Base-by-base conservation (phyloP, 2,797 vertebrate genomes). In the Toxotes lorentzi region DNA sequence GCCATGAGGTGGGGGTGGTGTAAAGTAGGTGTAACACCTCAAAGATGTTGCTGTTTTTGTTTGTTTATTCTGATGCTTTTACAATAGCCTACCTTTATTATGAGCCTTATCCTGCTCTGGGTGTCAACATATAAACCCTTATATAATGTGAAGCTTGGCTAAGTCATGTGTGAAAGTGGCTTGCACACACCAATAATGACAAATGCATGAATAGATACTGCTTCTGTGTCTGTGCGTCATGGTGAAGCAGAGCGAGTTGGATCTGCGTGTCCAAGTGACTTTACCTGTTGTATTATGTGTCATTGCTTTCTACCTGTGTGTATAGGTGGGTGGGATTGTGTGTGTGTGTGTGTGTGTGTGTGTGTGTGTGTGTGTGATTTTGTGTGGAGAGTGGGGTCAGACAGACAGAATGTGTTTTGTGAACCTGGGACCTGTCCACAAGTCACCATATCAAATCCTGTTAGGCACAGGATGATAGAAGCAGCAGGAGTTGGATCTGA, bases 381-480 rank as follows among this genome's bases (percentile, higher is more conserved):
- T 24, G 43, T 38, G 38, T 6, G 13, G 35, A 43, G 61, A 34
- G 9, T 7, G n/a, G 54, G 85, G 82, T 88, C 86, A 86, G 78
- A 76, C 82, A 78, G 83, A 83, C 65, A 84, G 67, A 89, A 87
- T 88, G 79, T 89, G 90, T 83, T 88, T 82, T 56, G 73, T 89
- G 81, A 88, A 88, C 89, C 78, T 84, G 77, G 73, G 84, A 83
- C 79, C 78, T 27, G 34, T 89, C 81, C 67, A 69, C 71, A 79
- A 73, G 56, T 88, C 84, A 76, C 82, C 78, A 35, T 84, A 92
- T 88, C 90, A 89, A 88, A 92, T 88, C 88, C 78, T 74, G 83
- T 93, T 92, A 86, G 88, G 84, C 87, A 91, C 5, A 73, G 83
- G 82, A 84, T 90, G 88, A 89, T 76, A 82, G 84, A 73, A 16